A percentile compares a stretch with the other conserved stretches of the same genome.
phyloP scores from a whole-genome alignment of 2,888 invertebrate species.

The Electrophaes corylata region DNA sequence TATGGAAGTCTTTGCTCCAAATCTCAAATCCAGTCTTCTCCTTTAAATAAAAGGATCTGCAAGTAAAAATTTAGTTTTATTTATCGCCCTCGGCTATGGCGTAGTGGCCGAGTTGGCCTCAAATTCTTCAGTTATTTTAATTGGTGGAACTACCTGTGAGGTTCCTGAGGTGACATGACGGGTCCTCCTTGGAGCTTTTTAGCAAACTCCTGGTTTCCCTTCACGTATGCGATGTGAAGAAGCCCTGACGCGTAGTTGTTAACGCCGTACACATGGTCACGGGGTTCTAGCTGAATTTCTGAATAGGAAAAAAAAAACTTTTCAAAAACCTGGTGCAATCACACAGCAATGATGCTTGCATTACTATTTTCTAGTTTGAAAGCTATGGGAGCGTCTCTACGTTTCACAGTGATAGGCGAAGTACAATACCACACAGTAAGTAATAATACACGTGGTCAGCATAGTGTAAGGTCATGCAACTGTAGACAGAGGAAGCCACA shows the following conservation, averaged over 20 bases:
- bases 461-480: too few species aligned
- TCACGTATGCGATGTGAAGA: slow-evolving; percentile 88
- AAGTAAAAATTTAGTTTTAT: background rate
- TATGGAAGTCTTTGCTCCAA: slow-evolving; percentile 87
- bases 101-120: too few species aligned
- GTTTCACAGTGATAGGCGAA: too few species aligned
- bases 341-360: too few species aligned
- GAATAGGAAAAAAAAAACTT: slow-evolving; percentile 34
- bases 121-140: too few species aligned
- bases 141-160: slow-evolving; percentile 65
- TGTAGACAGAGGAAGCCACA: too few species aligned
- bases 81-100: too few species aligned
- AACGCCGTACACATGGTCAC: slow-evolving; percentile 85
- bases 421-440: too few species aligned
- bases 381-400: too few species aligned
- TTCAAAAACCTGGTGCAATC: background rate
- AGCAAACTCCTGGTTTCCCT: slow-evolving; percentile 84
- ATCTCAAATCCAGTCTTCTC: slow-evolving; percentile 60
- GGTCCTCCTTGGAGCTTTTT: slow-evolving; percentile 70
- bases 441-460: too few species aligned
- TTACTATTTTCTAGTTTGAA: too few species aligned
- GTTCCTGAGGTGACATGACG: slow-evolving; percentile 62
- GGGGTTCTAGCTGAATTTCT: slow-evolving; percentile 88
- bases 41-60: slow-evolving; percentile 59
- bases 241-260: slow-evolving; percentile 86